Evolutionary conservation across 2,888 invertebrate genomes (phyloP).

Genomic region (Lucinisca nassula): DNA sequence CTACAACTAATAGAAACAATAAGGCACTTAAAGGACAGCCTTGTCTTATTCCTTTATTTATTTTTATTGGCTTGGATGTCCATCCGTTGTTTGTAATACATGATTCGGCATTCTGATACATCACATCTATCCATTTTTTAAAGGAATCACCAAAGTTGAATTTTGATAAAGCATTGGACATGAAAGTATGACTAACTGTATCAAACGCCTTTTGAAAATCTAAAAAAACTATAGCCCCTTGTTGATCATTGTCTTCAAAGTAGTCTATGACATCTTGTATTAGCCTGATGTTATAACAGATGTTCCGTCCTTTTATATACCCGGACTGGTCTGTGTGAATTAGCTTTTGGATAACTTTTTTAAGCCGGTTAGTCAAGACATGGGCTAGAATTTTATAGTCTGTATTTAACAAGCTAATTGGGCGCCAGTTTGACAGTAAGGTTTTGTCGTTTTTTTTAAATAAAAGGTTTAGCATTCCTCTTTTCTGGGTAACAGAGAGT

Average conservation of each 20-base stretch:
- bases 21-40: no score
- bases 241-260: conserved; percentile 1
- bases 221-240: conserved; percentile 17
- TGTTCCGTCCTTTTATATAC: conserved; percentile 18
- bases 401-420: conserved; percentile 17
- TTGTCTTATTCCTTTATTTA: no score
- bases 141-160: conserved; percentile 9
- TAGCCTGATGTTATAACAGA: conserved; percentile 22
- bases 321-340: conserved; percentile 19
- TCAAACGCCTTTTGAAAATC: conserved; percentile 1
- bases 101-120: neutral
- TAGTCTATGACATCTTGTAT: conserved; percentile 31
- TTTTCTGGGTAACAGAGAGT: conserved; percentile 23
- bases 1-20: no score
- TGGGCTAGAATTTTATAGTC: conserved; percentile 24
- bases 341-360: neutral
- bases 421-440: conserved; percentile 19
- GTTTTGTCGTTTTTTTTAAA: conserved; percentile 9
- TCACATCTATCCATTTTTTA: neutral
- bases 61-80: no score
- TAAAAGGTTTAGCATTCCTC: neutral
- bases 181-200: neutral
- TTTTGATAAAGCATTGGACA: neutral
- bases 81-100: no score
- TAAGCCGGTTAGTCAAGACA: neutral